These are phyloP conservation scores for Montipora efflorescens DNA, from an alignment of 64 coral and sea anemone species.

Conservation along the genomic window DNA sequence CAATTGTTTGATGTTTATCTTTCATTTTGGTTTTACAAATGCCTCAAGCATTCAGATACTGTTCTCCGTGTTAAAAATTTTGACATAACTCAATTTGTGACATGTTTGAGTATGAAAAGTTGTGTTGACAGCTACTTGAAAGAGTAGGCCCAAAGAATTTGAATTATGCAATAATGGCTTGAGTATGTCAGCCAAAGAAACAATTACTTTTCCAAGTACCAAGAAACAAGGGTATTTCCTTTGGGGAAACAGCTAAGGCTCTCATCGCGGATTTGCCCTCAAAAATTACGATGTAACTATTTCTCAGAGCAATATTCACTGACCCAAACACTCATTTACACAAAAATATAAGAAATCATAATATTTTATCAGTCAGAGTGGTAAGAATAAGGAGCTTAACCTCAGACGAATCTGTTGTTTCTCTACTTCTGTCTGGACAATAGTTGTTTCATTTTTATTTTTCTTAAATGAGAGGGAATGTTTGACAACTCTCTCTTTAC, in stretches of 20 bases:
- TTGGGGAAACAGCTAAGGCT: background rate
- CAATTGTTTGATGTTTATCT: conserved; percentile 13
- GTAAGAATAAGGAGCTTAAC: conserved; percentile 7
- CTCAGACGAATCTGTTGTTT: background rate
- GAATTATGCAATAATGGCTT: conserved; percentile 14
- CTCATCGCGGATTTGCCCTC: background rate
- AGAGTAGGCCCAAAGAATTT: conserved; percentile 22
- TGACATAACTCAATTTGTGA: conserved; percentile 35
- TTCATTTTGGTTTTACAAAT: conserved; percentile 5
- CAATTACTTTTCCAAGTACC: conserved; percentile 40
- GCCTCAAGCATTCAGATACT: conserved; percentile 7
- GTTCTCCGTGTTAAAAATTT: background rate
- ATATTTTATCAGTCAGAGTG: conserved; percentile 2
- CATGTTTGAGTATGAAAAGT: conserved; percentile 10
- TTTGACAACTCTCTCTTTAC: background rate
- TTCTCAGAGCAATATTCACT: background rate
- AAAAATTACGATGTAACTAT: background rate
- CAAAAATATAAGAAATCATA: conserved; percentile 5
- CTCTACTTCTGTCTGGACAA: conserved; percentile 7
- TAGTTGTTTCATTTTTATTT: conserved; percentile 25
- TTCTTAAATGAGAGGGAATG: background rate
- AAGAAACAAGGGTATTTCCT: background rate
- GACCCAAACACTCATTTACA: background rate
- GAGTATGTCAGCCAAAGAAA: conserved; percentile 12
- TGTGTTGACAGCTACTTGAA: conserved; percentile 34